Conservation (phyloP, 92 coral and sea anemone species). For the Nematostella vectensis region DNA sequence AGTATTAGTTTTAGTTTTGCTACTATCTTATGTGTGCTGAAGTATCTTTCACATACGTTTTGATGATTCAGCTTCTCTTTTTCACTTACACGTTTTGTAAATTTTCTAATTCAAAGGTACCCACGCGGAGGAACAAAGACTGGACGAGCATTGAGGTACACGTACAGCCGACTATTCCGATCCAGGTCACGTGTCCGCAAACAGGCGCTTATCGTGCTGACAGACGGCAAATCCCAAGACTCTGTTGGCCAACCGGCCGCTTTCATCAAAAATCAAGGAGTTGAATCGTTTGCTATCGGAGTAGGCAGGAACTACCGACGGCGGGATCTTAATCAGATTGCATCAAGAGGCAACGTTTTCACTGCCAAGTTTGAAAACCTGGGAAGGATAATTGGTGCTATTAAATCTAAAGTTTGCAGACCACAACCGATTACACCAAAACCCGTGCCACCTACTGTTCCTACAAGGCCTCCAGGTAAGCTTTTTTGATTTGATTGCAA, state of each 20-base stretch:
- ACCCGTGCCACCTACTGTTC: neutral
- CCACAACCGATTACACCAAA: neutral
- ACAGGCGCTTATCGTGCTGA: constrained; percentile 44
- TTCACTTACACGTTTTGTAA: no score
- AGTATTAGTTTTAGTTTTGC: no score
- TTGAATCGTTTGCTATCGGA: constrained; percentile 55
- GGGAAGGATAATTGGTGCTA: constrained; percentile 2
- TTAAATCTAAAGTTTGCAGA: constrained; percentile 7
- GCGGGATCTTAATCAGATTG: constrained; percentile 37
- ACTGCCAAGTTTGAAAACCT: constrained; percentile 37
- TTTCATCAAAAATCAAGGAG: constrained; percentile 33
- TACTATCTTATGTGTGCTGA: no score
- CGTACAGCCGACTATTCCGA: constrained; percentile 33
- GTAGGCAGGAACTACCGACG: constrained; percentile 40
- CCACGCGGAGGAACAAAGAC: constrained; percentile 59
- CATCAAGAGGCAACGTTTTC: constrained; percentile 44
- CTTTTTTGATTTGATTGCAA: no score
- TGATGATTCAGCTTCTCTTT: no score
- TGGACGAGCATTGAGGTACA: constrained; percentile 45
- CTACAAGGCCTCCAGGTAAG: neutral
- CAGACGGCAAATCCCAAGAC: constrained; percentile 67
- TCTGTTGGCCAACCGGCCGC: constrained; percentile 31
- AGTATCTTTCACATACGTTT: no score
- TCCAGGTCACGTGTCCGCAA: constrained; percentile 39
- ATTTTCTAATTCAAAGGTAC: constrained; percentile 17